Evolutionary conservation across 2,888 invertebrate genomes (phyloP).

Genomic region (Tinea trinotella): DNA sequence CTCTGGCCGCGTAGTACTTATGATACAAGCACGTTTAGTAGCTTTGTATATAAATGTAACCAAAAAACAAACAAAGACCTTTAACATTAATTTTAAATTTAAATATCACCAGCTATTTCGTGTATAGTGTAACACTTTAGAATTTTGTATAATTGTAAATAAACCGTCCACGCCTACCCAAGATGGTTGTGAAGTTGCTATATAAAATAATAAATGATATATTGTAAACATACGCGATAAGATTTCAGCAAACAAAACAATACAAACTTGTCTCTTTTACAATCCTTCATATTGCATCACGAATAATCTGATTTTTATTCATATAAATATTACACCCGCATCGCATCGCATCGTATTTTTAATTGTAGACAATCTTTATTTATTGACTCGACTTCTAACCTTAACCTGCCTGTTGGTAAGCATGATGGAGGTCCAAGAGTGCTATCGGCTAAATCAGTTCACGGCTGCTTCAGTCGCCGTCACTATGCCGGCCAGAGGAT

Average conservation of each 20-base stretch:
- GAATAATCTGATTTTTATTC: not conserved
- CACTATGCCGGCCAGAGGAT: no score
- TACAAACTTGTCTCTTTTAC: not conserved
- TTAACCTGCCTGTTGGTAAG: no score
- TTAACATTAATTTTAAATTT: not conserved
- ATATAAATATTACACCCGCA: no score
- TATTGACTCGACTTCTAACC: no score
- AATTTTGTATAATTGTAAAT: not conserved
- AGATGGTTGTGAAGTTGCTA: not conserved
- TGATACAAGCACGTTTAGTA: not conserved
- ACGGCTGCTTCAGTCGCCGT: no score
- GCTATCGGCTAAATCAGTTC: no score
- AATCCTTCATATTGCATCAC: constrained; percentile 2
- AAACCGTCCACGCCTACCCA: not conserved
- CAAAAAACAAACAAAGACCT: not conserved
- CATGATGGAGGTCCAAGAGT: no score
- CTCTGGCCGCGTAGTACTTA: no score
- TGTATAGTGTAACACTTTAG: not conserved
- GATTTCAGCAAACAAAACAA: constrained; percentile 3
- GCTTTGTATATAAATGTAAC: not conserved
- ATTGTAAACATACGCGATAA: constrained; percentile 6
- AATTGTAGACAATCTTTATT: no score
- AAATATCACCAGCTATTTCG: not conserved
- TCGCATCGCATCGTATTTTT: no score
- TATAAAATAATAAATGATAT: not conserved